Conservation (phyloP, 2,113 vertebrate genomes). For the Pygoscelis antarcticus region DNA sequence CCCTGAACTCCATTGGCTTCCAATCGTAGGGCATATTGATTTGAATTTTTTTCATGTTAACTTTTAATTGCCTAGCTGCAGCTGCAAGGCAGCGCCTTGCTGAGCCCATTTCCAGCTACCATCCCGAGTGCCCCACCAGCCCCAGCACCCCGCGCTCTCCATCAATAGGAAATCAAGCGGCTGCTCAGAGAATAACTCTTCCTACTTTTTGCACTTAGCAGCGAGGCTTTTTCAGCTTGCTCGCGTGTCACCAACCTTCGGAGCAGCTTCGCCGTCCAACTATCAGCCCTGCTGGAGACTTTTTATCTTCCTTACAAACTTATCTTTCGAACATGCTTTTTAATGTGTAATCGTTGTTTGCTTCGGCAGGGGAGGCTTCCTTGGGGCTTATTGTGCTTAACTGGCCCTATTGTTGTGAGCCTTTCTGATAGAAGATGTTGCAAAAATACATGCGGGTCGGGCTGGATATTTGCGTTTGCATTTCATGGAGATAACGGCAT, state of each 20-base stretch:
- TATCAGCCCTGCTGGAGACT: constrained; percentile 32
- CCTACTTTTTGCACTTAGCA: not conserved
- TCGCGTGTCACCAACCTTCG: not conserved
- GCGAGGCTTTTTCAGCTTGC: not conserved
- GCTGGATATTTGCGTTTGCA: constrained; percentile 38
- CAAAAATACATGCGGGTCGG: constrained; percentile 39
- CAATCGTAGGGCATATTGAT: not conserved
- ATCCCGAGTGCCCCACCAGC: not conserved
- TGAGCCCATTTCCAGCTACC: not conserved
- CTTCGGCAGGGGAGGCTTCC: constrained; percentile 27
- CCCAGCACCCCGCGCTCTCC: constrained; percentile 19
- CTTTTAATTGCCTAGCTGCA: constrained; percentile 51
- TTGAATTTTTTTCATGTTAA: constrained; percentile 26
- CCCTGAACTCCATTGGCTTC: constrained; percentile 2
- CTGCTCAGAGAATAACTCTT: constrained; percentile 3
- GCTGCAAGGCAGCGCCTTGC: not conserved
- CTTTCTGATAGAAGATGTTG: not conserved
- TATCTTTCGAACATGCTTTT: not conserved
- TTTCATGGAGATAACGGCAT: constrained; percentile 36
- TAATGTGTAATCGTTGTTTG: constrained; percentile 23
- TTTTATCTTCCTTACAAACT: constrained; percentile 46
- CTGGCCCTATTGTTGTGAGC: constrained; percentile 28
- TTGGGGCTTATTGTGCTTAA: constrained; percentile 8
- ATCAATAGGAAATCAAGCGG: constrained; percentile 31
- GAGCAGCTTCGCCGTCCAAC: constrained; percentile 2